Conservation (phyloP, 1,140 invertebrate genomes). For the Vanessa tameamea region DNA sequence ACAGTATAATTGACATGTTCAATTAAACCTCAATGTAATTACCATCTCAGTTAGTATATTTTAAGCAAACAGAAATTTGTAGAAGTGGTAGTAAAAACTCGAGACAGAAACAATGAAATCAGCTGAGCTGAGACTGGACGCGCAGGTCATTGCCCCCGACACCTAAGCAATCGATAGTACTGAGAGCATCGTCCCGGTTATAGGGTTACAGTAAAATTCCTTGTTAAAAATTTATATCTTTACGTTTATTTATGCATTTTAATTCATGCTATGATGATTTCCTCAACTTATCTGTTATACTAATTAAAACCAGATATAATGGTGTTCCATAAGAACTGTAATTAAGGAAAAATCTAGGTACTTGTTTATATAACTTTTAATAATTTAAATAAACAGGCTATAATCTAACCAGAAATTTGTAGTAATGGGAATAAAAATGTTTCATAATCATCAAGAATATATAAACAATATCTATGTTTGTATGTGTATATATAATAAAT, state of each 20-base stretch:
- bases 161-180: constrained; percentile 60
- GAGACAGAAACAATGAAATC: constrained; percentile 30
- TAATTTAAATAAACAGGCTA: background rate
- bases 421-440: background rate
- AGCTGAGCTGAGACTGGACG: constrained; percentile 45
- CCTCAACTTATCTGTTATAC: too few species aligned
- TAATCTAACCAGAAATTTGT: background rate
- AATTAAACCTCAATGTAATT: too few species aligned
- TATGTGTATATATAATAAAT: background rate
- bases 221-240: background rate
- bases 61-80: constrained; percentile 1
- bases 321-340: too few species aligned
- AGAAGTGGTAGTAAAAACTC: constrained; percentile 1
- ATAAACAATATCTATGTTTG: background rate
- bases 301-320: too few species aligned
- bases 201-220: constrained; percentile 17
- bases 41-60: too few species aligned
- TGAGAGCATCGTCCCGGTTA: constrained; percentile 36
- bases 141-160: constrained; percentile 52
- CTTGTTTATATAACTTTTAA: too few species aligned
- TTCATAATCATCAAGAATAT: background rate
- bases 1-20: too few species aligned
- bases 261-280: too few species aligned
- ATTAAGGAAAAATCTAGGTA: too few species aligned
- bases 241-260: background rate